Base-by-base conservation (phyloP, 2,797 vertebrate genomes). In the Naso thynnoides region DNA sequence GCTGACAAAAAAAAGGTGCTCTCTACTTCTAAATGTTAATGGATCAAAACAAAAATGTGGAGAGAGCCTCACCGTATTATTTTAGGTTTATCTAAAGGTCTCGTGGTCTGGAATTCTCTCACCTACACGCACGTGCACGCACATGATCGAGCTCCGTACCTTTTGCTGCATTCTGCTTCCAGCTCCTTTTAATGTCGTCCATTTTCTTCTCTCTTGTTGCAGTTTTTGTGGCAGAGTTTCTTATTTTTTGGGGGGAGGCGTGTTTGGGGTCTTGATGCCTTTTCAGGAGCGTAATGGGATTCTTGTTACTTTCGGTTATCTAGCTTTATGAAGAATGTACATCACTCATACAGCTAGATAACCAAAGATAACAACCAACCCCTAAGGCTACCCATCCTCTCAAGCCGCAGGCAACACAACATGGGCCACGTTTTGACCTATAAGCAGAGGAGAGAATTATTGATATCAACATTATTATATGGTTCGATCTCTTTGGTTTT, bases 311-410 rank as follows among this genome's bases (percentile, higher is more conserved):
- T 96, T 96, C 95, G 95, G 95, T 96, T 96, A 96, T 96, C 94
- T 96, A 96, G 95, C 95, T 96, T 96, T 96, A 96, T 96, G 95
- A 96, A 95, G 94, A 96, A 95, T 96, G 91, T 94, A 96, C 94
- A 88, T 87, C 93, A 98, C 97, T 98, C 97, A 98, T 98, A 98
- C 96, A 96, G 96, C 96, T 96, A 96, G 96, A 96, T 96, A 96
- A 96, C 96, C 96, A 96, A 96, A 96, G 96, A 96, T 96, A 96
- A 96, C 95, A 96, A 93, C 92, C 95, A 96, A 96, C 95, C 95
- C 95, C 95, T 92, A 86, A 90, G 90, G 92, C 94, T 84, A 82
- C 92, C 92, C 90, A 84, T 87, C 75, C 83, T 90, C 90, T 92
- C 76, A 68, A 70, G 74, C 80, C 54, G 71, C 67, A 54, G 67